A percentile compares a stretch with the other conserved stretches of the same genome.
phyloP scores from a whole-genome alignment of 2,113 vertebrate species.

The Hirundichthys speculiger region DNA sequence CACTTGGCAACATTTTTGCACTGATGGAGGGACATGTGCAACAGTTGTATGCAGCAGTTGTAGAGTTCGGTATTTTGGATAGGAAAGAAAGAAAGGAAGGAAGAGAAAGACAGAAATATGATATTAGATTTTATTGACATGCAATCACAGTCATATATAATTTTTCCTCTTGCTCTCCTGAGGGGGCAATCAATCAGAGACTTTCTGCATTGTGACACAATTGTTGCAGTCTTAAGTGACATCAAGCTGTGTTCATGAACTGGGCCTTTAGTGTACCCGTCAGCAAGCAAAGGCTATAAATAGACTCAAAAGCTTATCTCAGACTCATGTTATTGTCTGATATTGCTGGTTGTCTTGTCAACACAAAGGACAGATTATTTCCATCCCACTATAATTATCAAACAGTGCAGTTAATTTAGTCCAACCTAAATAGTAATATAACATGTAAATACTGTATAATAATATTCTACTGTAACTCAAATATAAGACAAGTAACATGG shows the following conservation, averaged over 20 bases:
- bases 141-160: background rate
- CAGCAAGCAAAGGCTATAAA: background rate
- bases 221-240: background rate
- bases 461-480: no score
- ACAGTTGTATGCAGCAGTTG: no score
- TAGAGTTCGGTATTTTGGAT: background rate
- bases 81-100: background rate
- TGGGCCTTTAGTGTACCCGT: background rate
- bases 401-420: no score
- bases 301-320: background rate
- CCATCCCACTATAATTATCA: background rate
- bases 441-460: no score
- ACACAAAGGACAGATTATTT: background rate
- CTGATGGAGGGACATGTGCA: no score
- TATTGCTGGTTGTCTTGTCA: background rate
- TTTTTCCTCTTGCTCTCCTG: background rate
- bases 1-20: no score
- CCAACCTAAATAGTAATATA: no score
- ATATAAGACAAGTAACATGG: no score
- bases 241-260: conserved; percentile 11
- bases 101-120: background rate
- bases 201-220: background rate
- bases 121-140: background rate
- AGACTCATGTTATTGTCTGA: background rate
- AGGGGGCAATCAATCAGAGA: background rate